These are phyloP conservation scores for Gallinago paraguaiae DNA, from an alignment of 2,113 vertebrate species.

Conservation along the genomic window DNA sequence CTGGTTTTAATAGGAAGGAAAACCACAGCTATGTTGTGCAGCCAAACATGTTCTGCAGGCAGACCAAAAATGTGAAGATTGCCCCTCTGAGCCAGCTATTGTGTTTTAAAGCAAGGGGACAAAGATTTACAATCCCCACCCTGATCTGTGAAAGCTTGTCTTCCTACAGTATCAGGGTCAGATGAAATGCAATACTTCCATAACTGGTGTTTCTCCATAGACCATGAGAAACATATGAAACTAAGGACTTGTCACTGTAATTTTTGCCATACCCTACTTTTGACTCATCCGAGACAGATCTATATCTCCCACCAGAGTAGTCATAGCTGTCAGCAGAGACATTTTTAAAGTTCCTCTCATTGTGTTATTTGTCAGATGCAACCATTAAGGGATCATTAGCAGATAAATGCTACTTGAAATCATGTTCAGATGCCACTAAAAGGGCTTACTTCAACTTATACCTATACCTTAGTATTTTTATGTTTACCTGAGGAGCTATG, in stretches of 20 bases:
- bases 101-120: constrained; percentile 24
- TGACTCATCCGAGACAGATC: constrained; percentile 26
- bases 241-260: not conserved
- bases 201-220: constrained; percentile 52
- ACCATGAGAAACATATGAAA: not conserved
- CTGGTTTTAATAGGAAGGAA: constrained; percentile 46
- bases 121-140: not conserved
- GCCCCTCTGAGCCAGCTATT: constrained; percentile 38
- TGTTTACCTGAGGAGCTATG: not conserved
- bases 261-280: constrained; percentile 19
- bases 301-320: constrained; percentile 10
- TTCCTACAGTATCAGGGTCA: not conserved
- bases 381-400: constrained; percentile 7
- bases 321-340: not conserved
- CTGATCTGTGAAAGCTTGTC: not conserved
- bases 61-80: constrained; percentile 56
- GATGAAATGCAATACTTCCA: constrained; percentile 47
- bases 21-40: constrained; percentile 36
- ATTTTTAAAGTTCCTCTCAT: constrained; percentile 17
- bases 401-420: not conserved
- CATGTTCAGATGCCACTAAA: not conserved
- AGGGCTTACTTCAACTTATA: not conserved
- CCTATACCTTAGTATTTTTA: not conserved
- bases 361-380: constrained; percentile 1
- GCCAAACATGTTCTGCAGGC: not conserved